Evolutionary conservation across 2,888 invertebrate species (phyloP).

Genomic region (Eumerus sabulonum): DNA sequence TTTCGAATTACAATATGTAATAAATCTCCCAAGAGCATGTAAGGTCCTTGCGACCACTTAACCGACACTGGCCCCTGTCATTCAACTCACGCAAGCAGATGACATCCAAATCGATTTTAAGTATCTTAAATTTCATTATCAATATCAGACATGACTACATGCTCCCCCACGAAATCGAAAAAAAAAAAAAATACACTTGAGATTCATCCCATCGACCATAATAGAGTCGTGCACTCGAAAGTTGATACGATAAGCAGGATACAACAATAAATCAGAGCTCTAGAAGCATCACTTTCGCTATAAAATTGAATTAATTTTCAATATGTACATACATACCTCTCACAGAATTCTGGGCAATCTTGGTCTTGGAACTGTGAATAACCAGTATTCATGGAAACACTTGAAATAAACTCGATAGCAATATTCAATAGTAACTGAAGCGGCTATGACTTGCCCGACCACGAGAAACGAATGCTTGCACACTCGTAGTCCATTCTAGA

Average conservation of each 20-base stretch:
- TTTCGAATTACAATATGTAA: slow-evolving; percentile 29
- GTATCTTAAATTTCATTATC: too few species aligned
- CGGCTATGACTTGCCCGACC: slow-evolving; percentile 13
- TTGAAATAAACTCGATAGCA: slow-evolving; percentile 15
- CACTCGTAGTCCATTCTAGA: neutral
- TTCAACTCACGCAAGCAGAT: slow-evolving; percentile 1
- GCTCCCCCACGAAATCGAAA: too few species aligned
- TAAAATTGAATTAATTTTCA: slow-evolving; percentile 46
- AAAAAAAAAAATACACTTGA: neutral
- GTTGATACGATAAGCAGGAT: slow-evolving; percentile 38
- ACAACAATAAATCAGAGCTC: slow-evolving; percentile 2
- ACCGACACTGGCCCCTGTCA: neutral
- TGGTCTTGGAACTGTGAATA: slow-evolving; percentile 15
- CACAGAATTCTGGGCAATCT: slow-evolving; percentile 20
- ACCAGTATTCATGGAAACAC: slow-evolving; percentile 24
- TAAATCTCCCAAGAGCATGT: slow-evolving; percentile 28
- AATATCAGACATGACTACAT: too few species aligned
- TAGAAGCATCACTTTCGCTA: slow-evolving; percentile 10
- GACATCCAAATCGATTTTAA: too few species aligned
- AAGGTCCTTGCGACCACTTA: slow-evolving; percentile 24
- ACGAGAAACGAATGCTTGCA: slow-evolving; percentile 7
- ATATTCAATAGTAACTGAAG: slow-evolving; percentile 1
- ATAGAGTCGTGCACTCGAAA: slow-evolving; percentile 18
- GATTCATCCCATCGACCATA: neutral
- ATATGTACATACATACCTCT: slow-evolving; percentile 41